phyloP scores from a whole-genome alignment of 2,113 vertebrate genomes.

The Stigmatopora nigra region DNA sequence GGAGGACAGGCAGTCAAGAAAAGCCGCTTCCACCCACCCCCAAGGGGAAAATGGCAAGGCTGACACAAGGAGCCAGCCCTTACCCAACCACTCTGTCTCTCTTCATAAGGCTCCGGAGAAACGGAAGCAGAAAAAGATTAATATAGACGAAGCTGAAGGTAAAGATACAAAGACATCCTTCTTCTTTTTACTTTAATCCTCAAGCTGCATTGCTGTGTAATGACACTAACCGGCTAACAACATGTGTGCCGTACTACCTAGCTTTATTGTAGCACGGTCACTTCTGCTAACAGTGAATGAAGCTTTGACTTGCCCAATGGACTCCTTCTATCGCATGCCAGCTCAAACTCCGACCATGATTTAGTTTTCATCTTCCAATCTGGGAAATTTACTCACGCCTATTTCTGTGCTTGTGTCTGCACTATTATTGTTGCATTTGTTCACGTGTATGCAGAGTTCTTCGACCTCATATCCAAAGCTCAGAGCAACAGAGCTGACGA shows the following conservation, averaged over 20 bases:
- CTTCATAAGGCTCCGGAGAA: slow-evolving; percentile 76
- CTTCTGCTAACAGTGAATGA: slow-evolving; percentile 47
- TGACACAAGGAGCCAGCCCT: slow-evolving; percentile 58
- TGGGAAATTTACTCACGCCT: slow-evolving; percentile 15
- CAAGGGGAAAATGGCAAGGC: slow-evolving; percentile 85
- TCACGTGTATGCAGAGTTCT: slow-evolving; percentile 81
- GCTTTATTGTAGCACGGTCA: slow-evolving; percentile 53
- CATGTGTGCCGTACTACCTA: slow-evolving; percentile 42
- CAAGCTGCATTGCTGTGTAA: slow-evolving; percentile 49
- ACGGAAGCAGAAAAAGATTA: slow-evolving; percentile 97
- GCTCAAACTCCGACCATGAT: slow-evolving; percentile 5
- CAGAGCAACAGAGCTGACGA: slow-evolving; percentile 97
- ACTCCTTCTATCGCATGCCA: slow-evolving; percentile 43
- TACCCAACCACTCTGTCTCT: slow-evolving; percentile 71
- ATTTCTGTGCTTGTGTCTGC: slow-evolving; percentile 21
- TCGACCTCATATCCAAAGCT: slow-evolving; percentile 98
- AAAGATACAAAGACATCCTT: slow-evolving; percentile 59
- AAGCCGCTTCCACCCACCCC: slow-evolving; percentile 87
- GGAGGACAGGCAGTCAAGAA: slow-evolving; percentile 90
- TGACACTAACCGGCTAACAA: slow-evolving; percentile 52
- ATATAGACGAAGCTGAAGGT: slow-evolving; percentile 99
- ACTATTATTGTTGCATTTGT: neutral
- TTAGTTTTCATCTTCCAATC: neutral
- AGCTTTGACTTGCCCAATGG: slow-evolving; percentile 59
- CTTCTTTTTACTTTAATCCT: slow-evolving; percentile 20